A percentile compares a stretch with the other conserved stretches of the same genome.
Evolutionary conservation across 2,797 vertebrate genomes (phyloP).

Genomic region (Ctenochaetus hawaiiensis): DNA sequence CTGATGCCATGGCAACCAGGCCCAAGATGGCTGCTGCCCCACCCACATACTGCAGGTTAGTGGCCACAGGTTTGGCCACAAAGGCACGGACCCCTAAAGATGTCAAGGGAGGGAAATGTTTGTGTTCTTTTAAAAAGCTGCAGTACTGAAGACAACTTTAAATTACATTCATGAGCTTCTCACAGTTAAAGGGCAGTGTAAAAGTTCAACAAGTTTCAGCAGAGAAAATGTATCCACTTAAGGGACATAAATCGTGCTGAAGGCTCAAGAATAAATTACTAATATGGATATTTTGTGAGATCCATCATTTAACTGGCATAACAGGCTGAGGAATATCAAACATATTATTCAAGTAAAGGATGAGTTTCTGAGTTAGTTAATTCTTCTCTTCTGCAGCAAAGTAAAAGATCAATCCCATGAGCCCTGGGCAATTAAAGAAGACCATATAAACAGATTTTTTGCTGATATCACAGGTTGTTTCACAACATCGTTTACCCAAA

Average conservation of each 20-base stretch:
- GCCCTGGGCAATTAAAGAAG: too few species aligned
- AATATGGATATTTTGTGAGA: not conserved
- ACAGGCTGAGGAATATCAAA: not conserved
- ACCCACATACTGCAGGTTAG: slow-evolving; percentile 95
- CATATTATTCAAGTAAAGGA: too few species aligned
- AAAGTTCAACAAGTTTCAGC: not conserved
- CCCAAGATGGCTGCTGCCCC: slow-evolving; percentile 97
- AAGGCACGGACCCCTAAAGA: slow-evolving; percentile 94
- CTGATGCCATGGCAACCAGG: slow-evolving; percentile 98
- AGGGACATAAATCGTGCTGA: not conserved
- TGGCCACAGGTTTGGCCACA: slow-evolving; percentile 95
- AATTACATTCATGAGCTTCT: not conserved
- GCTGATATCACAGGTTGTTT: not conserved
- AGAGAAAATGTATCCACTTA: not conserved
- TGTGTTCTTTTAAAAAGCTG: not conserved
- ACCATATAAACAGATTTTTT: too few species aligned
- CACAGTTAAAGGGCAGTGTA: too few species aligned
- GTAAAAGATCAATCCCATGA: not conserved
- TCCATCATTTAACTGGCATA: too few species aligned
- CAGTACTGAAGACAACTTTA: not conserved
- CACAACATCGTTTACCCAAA: slow-evolving; percentile 85
- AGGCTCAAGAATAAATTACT: not conserved
- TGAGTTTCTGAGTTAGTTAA: not conserved
- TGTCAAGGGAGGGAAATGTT: not conserved
- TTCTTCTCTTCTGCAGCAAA: not conserved